Base-by-base conservation (phyloP, 2,113 vertebrate species). In the Pygoscelis antarcticus region DNA sequence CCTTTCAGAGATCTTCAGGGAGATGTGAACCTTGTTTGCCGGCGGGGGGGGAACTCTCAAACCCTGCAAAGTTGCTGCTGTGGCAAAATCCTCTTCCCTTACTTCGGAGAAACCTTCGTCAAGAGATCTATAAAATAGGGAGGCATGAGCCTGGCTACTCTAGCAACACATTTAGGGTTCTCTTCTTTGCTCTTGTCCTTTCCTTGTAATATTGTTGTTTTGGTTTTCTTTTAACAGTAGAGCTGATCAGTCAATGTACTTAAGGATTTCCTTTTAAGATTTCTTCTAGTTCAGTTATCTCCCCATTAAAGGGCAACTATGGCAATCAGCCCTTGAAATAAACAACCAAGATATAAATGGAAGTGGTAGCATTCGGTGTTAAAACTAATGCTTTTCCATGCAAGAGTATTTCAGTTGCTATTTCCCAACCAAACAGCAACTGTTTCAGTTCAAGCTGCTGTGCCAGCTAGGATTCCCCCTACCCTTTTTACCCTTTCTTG, bases 81-180 rank as follows among this genome's bases (percentile, higher is more conserved):
- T 2, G 11, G 42, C 22, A 77, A 85, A 89, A 74, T 75, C 16
- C 5, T 70, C 21, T n/a, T 79, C 14, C 27, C 16, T 79, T 84
- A n/a, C 12, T 62, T 55, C n/a, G 42, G 58, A 66, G 58, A 66
- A 80, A 12, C 8, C 9, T 80, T 15, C 6, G 27, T 29, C 9
- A 21, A 36, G 55, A 54, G 21, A 64, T 54, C 13, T 74, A 3
- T 70, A 25, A 77, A 34, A 46, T 1, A 27, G 34, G 12, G 40
- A 61, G 22, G 22, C 1, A 0, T 42, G 46, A 92, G 8, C 23
- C 9, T 16, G 18, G 14, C 4, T 49, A 1, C 10, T 17, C 4
- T 10, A 7, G 21, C 29, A 36, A 23, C 8, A 9, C 6, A 25
- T 36, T 7, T 8, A 22, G 36, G 4, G 8, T 69, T 84, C 5